Base-by-base conservation (phyloP, 2,888 invertebrate genomes). In the Aphidoletes aphidimyza region DNA sequence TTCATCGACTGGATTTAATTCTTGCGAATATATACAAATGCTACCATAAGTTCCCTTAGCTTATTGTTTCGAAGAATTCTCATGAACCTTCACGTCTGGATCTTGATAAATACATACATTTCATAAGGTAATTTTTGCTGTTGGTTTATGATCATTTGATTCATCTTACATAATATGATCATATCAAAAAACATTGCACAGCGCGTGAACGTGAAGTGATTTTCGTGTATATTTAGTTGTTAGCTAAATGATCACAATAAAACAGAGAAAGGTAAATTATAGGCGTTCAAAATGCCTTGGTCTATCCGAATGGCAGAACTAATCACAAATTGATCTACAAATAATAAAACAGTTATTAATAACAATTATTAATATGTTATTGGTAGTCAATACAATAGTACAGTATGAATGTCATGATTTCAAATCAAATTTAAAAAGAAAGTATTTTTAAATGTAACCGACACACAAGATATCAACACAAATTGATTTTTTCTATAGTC, bases 311-410 rank as follows among this genome's bases (percentile, higher is more conserved):
- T 26, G 54, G 22, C 54, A 69, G 69, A 69, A 34, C 69, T 54
- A 0, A 54, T 17, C 54, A 54, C 54, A 54, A 6, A 54, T 26
- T 54, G 26, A 47, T 47, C 47, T 47, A 47, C 47, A 47, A 8
- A 47, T 8, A 47, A 11, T 47, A 3, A 47, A 39, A 69, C n/a
- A n/a, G n/a, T n/a, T n/a, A n/a, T n/a, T n/a, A n/a, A n/a, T n/a
- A n/a, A n/a, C n/a, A n/a, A n/a, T n/a, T n/a, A n/a, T n/a, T n/a
- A n/a, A n/a, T n/a, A 19, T 11, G 69, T 34, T 69, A 69, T 69
- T 69, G 30, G 69, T 69, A 69, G n/a, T 69, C 3, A 69, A 69
- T 34, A 30, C n/a, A 69, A n/a, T n/a, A n/a, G n/a, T n/a, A n/a
- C n/a, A n/a, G n/a, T n/a, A n/a, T n/a, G n/a, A n/a, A n/a, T n/a